Evolutionary conservation across 2,888 invertebrate species (phyloP), one percentile per base, ranked within the genome.

Genomic region (Alloscopus bannaensis): DNA sequence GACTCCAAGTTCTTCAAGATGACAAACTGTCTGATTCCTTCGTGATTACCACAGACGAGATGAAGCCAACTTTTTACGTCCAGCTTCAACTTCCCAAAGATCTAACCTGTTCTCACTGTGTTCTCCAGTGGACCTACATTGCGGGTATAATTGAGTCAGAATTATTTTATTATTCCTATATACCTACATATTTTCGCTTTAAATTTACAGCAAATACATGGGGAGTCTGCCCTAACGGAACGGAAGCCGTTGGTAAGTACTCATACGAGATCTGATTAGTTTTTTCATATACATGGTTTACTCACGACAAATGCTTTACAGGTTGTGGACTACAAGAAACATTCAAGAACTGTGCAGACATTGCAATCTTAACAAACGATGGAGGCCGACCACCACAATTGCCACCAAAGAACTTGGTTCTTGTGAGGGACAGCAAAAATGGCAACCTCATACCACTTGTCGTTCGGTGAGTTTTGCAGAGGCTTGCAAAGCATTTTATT

Each of bases 61-160:
- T 62, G 20, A 45, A n/a, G 2, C 11, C 59, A 18, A 18, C 89
- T 57, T 92, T 92, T 85, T 91, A 92, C 70, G 95, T 95, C 88
- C 91, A 92, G 82, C 94, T 96, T 0, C 91, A 92, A 2, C 89
- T 97, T 64, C 97, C 97, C 0, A 90, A 94, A 0, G 95, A 93
- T 86, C 88, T 97, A 1, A 95, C 95, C 0, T 97, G 96, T 87
- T 93, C 94, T 0, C 95, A 95, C 86, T 97, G 97, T 87, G 94
- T 97, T 3, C 88, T 97, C n/a, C 96, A 96, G 87, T 97, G 97
- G 97, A 95, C 93, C 75, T 97, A 96, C 88, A 94, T 93, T 85
- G 95, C 96, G 75, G 94, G 94, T 91, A 86, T 81, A 55, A 66
- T 52, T 18, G 13, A 20, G 0, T 69, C 13, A 42, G 24, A 64